phyloP scores from a whole-genome alignment of 2,888 invertebrate species.

The Drosophila macrospina region DNA sequence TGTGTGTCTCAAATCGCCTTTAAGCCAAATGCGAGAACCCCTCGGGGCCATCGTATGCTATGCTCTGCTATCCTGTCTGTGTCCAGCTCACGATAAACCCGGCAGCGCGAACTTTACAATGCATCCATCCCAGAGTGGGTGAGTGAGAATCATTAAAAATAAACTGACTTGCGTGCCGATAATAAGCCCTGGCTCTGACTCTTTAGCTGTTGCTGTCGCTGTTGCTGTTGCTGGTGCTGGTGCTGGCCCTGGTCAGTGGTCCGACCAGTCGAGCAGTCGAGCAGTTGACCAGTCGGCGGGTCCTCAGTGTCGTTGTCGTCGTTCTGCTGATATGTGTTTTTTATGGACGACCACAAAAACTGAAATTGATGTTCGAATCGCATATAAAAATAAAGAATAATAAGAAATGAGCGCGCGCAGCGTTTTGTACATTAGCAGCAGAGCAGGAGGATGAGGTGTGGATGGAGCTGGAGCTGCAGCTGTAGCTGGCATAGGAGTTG shows the following conservation, averaged over 20 bases:
- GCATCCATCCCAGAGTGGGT: constrained; percentile 61
- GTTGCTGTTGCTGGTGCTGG: not conserved
- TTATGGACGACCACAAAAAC: constrained; percentile 80
- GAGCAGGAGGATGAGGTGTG: not conserved
- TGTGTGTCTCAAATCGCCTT: constrained; percentile 45
- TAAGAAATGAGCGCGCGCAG: constrained; percentile 78
- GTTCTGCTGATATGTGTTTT: constrained; percentile 73
- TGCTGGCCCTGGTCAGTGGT: constrained; percentile 11
- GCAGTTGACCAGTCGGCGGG: constrained; percentile 18
- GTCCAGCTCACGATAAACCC: constrained; percentile 30
- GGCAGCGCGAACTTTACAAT: constrained; percentile 17
- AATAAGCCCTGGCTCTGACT: constrained; percentile 68
- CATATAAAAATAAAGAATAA: constrained; percentile 78
- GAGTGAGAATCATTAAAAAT: constrained; percentile 83
- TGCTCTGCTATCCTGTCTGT: constrained; percentile 46
- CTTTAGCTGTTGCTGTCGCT: not conserved
- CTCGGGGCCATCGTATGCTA: constrained; percentile 36
- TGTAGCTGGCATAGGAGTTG: not conserved
- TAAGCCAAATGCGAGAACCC: constrained; percentile 38
- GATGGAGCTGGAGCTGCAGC: not conserved
- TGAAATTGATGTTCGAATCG: constrained; percentile 79
- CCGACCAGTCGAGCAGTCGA: constrained; percentile 2
- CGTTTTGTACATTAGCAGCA: constrained; percentile 76
- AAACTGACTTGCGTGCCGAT: constrained; percentile 83
- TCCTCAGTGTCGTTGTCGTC: constrained; percentile 52